These are phyloP conservation scores for Crepidodera aurea DNA, from an alignment of 2,888 invertebrate genomes.

Conservation along the genomic window DNA sequence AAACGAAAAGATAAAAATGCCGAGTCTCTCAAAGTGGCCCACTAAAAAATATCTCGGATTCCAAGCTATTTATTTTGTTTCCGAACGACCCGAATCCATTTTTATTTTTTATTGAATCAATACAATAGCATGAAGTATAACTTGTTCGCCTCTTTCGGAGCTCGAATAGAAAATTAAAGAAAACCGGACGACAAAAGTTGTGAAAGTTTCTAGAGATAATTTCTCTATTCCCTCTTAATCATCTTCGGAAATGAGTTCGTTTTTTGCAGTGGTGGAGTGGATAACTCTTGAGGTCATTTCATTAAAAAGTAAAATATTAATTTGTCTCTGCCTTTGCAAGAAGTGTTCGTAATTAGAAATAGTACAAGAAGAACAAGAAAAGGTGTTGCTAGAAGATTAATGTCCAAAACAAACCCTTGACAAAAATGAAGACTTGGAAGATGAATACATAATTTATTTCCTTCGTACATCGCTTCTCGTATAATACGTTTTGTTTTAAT, in stretches of 20 bases:
- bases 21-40: neutral
- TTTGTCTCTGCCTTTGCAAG: too few species aligned
- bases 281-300: too few species aligned
- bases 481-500: too few species aligned
- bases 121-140: conserved; percentile 5
- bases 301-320: too few species aligned
- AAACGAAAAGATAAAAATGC: neutral
- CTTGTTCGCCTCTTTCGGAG: neutral
- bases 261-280: neutral
- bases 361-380: too few species aligned
- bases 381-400: too few species aligned
- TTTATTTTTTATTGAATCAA: conserved; percentile 12
- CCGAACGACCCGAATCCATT: neutral
- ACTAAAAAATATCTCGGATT: conserved; percentile 1
- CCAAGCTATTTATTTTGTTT: conserved; percentile 6
- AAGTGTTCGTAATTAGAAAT: too few species aligned
- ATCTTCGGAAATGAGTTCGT: conserved; percentile 6
- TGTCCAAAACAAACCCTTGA: too few species aligned
- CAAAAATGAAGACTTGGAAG: too few species aligned
- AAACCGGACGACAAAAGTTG: conserved; percentile 16
- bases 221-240: conserved; percentile 15
- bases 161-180: conserved; percentile 15
- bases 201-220: conserved; percentile 6
- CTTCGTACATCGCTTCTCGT: too few species aligned
- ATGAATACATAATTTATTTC: too few species aligned